phyloP scores from a whole-genome alignment of 2,797 vertebrate genomes.

The Gobionotothen gibberifrons region DNA sequence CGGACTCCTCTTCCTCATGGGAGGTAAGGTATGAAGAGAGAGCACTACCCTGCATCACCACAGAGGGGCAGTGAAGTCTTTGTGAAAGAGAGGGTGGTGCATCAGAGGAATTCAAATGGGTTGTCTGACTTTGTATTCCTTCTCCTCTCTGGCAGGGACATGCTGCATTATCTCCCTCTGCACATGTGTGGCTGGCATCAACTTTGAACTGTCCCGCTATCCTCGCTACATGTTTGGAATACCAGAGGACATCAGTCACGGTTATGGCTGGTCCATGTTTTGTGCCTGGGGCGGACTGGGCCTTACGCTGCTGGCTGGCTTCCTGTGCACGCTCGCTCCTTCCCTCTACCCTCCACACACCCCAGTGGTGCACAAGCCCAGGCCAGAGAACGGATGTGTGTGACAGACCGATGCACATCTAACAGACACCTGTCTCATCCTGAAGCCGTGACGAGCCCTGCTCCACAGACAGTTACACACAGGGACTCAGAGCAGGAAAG shows the following conservation, averaged over 20 bases:
- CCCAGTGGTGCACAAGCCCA: conserved; percentile 87
- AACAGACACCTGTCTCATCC: conserved; percentile 67
- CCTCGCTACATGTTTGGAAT: conserved; percentile 92
- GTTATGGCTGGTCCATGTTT: conserved; percentile 97
- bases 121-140: conserved; percentile 37
- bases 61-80: conserved; percentile 58
- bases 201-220: conserved; percentile 93
- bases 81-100: conserved; percentile 42
- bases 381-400: conserved; percentile 93
- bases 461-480: conserved; percentile 58
- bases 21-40: conserved; percentile 85
- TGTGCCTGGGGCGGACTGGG: conserved; percentile 94
- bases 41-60: conserved; percentile 55
- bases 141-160: conserved; percentile 83
- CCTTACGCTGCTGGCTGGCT: conserved; percentile 92
- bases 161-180: conserved; percentile 96
- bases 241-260: conserved; percentile 94
- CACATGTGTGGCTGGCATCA: conserved; percentile 94
- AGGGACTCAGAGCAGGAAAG: conserved; percentile 54
- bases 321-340: conserved; percentile 92
- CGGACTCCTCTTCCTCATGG: conserved; percentile 96
- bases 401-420: conserved; percentile 76
- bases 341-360: conserved; percentile 88
- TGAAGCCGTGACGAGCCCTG: conserved; percentile 60
- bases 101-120: conserved; percentile 34